Base-by-base conservation (phyloP, 2,797 vertebrate genomes). In the Chelidonichthys spinosus region DNA sequence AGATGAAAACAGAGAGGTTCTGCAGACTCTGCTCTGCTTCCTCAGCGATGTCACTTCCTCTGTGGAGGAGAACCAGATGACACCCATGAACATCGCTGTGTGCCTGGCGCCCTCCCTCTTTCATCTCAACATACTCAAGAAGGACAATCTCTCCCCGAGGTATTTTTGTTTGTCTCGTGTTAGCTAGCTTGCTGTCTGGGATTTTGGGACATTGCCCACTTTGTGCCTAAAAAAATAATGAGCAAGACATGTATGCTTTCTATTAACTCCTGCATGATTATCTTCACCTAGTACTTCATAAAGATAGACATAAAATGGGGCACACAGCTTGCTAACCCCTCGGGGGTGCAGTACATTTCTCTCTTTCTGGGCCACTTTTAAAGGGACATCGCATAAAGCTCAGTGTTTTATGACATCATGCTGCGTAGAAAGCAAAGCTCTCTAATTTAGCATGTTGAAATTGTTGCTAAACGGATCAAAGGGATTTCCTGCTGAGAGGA, bases 1-100 rank as follows among this genome's bases (percentile, higher is more conserved):
- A 0, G 98, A 99, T 7, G 98, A 99, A 90, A 99, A 97, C 93
- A 82, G 98, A 59, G 98, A 99, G 78, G 97, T 96, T 69, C 85
- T 99, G 79, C 97, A 99, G 91, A 99, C 97, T 0, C 92, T 99
- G 69, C 94, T 99, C 25, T 98, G 97, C 87, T 99, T 99, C 92
- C 96, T 99, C 66, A 96, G 95, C 0, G 98, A 99, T 0, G 97
- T 98, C 89, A 96, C 95, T 69, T 95, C 94, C 75, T 95, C 94
- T 18, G 97, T 98, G 85, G 95, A 97, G 66, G 97, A 99, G 89
- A 99, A 99, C 83, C 98, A 98, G 92, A 99, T 99, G 98, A 99
- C 97, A 2, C 95, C 98, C 60, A 99, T 97, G 97, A 99, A 99
- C 85, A 94, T 99, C 0, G 98, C 98, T 0, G 98, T 99, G 84